phyloP scores from a whole-genome alignment of 2,888 invertebrate genomes.

The Synergus laeviventris region DNA sequence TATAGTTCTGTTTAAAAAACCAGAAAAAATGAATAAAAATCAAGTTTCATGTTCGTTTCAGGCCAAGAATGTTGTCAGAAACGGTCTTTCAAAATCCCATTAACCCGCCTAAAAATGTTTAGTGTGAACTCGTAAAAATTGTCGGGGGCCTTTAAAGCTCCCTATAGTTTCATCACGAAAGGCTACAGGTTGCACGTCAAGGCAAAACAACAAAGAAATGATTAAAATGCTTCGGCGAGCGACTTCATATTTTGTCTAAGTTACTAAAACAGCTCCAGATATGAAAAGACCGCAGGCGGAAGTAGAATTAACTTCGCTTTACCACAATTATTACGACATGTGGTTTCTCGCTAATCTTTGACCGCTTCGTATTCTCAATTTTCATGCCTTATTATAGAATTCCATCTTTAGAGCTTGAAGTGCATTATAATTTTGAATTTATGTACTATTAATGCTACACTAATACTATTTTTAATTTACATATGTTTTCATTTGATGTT shows the following conservation, averaged over 20 bases:
- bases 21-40: background rate
- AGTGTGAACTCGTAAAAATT: conserved; percentile 22
- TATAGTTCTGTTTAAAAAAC: too few relatives aligned
- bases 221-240: background rate
- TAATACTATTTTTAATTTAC: too few relatives aligned
- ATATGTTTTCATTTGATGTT: too few relatives aligned
- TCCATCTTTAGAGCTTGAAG: too few relatives aligned
- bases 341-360: background rate
- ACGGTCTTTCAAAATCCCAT: conserved; percentile 6
- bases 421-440: too few relatives aligned
- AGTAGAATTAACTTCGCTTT: background rate
- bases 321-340: background rate
- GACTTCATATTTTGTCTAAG: background rate
- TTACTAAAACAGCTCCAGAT: background rate
- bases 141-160: conserved; percentile 10
- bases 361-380: background rate
- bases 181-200: background rate
- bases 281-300: background rate
- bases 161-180: background rate
- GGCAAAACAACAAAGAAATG: background rate
- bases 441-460: too few relatives aligned
- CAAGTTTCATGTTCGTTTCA: conserved; percentile 23
- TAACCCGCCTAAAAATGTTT: background rate
- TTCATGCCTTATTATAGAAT: too few relatives aligned
- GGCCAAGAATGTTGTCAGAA: background rate